These are phyloP conservation scores for Congeria kusceri DNA, from an alignment of 2,888 invertebrate species.

Conservation along the genomic window DNA sequence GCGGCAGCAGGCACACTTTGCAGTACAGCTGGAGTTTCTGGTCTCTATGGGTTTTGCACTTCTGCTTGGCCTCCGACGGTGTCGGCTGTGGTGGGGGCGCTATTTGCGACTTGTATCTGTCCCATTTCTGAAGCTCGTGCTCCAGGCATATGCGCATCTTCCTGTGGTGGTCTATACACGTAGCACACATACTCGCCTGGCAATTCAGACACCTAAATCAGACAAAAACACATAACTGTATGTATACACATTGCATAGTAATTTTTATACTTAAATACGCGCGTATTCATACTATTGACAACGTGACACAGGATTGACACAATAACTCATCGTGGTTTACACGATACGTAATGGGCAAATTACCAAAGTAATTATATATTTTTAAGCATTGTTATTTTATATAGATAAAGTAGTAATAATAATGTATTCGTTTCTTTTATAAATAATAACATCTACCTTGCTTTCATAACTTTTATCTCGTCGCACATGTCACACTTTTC, in stretches of 20 bases:
- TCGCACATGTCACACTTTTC: slow-evolving; percentile 63
- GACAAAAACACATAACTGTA: too few relatives aligned
- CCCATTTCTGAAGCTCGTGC: slow-evolving; percentile 57
- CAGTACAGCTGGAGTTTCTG: slow-evolving; percentile 61
- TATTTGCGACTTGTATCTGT: slow-evolving; percentile 21
- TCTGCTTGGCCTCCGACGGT: slow-evolving; percentile 20
- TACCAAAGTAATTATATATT: too few relatives aligned
- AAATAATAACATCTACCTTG: too few relatives aligned
- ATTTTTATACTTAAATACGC: too few relatives aligned
- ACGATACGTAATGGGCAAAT: too few relatives aligned
- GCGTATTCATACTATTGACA: too few relatives aligned
- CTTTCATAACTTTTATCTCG: slow-evolving; percentile 36
- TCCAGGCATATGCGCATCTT: slow-evolving; percentile 55
- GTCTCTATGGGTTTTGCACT: slow-evolving; percentile 48
- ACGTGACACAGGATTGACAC: too few relatives aligned
- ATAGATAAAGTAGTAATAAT: too few relatives aligned
- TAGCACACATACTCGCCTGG: slow-evolving; percentile 52
- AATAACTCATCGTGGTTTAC: too few relatives aligned
- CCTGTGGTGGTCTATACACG: slow-evolving; percentile 53
- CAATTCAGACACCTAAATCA: slow-evolving; percentile 43
- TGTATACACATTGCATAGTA: too few relatives aligned
- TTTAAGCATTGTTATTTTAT: too few relatives aligned
- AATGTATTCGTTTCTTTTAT: too few relatives aligned
- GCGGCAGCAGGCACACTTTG: slow-evolving; percentile 48
- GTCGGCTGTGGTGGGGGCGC: slow-evolving; percentile 31